phyloP scores from a whole-genome alignment of 2,113 vertebrate species.

The Trematocara marginatum region DNA sequence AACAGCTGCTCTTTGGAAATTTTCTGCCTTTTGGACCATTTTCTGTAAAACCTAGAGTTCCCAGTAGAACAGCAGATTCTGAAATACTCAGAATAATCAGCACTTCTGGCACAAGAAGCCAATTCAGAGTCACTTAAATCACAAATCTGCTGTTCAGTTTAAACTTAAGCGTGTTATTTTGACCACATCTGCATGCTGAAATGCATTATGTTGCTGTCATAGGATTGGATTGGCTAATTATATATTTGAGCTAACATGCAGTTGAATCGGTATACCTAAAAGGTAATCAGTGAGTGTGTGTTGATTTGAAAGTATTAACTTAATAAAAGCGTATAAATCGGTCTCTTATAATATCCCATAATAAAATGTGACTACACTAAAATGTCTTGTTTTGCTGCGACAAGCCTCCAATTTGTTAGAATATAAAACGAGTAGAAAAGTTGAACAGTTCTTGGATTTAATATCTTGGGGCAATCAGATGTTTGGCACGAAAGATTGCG shows the following conservation, averaged over 20 bases:
- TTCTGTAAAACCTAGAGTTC: background rate
- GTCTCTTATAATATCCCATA: background rate
- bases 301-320: background rate
- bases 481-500: background rate
- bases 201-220: background rate
- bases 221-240: background rate
- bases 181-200: background rate
- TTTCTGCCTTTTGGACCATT: background rate
- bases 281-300: background rate
- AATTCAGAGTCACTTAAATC: background rate
- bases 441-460: background rate
- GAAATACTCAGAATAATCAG: background rate
- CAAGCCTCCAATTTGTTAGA: background rate
- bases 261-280: background rate
- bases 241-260: background rate
- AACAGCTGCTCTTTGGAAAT: background rate
- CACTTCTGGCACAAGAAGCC: background rate
- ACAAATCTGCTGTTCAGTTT: background rate
- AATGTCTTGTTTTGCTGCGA: background rate
- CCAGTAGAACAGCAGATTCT: background rate
- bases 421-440: background rate
- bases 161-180: background rate
- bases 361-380: background rate
- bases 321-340: background rate
- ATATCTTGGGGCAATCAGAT: background rate